Evolutionary conservation across 2,888 invertebrate species (phyloP).

Genomic region (Elgonia sp.): DNA sequence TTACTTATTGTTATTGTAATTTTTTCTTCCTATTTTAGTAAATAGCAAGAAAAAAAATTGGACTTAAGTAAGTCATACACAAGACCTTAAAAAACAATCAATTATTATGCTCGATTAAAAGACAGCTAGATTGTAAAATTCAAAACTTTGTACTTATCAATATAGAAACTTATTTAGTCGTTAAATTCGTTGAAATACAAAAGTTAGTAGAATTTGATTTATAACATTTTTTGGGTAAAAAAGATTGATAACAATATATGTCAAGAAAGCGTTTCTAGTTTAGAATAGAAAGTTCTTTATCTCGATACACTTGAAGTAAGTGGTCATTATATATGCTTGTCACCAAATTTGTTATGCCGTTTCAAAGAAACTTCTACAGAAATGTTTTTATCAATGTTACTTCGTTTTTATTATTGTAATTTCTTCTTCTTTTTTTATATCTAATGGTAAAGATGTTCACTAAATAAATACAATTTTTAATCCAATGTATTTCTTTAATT

Average conservation of each 20-base stretch:
- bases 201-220: background rate
- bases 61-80: conserved; percentile 18
- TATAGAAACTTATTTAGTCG: conserved; percentile 3
- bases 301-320: background rate
- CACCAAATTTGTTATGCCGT: conserved; percentile 21
- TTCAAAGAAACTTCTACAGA: background rate
- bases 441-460: no score
- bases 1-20: no score
- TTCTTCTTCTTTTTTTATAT: no score
- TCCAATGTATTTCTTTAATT: no score
- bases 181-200: conserved; percentile 23
- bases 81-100: conserved; percentile 30
- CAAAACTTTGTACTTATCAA: conserved; percentile 21
- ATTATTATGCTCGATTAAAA: conserved; percentile 31
- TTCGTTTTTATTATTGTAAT: no score
- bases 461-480: no score
- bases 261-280: no score
- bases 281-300: conserved; percentile 18
- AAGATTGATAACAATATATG: background rate
- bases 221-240: conserved; percentile 4
- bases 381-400: no score
- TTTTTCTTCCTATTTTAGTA: no score
- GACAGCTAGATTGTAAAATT: conserved; percentile 24
- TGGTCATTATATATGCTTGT: conserved; percentile 16
- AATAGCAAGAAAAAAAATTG: no score